Percentiles rank a stretch among this genome's conserved stretches.
Conservation (phyloP, 2,888 invertebrate species). For the Lomographa bimaculata region DNA sequence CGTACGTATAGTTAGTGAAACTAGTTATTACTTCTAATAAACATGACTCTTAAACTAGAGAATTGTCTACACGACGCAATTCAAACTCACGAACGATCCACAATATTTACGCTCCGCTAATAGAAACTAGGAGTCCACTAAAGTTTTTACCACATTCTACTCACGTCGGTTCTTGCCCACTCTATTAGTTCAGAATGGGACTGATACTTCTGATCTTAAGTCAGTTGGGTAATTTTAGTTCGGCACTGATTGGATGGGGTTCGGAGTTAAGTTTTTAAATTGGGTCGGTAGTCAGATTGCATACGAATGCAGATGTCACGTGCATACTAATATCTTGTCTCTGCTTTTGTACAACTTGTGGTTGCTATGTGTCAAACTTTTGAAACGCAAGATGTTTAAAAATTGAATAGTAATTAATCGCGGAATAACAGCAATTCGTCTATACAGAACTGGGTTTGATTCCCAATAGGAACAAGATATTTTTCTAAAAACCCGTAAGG, state of each 20-base stretch:
- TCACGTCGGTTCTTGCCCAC: conserved; percentile 15
- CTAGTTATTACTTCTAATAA: no score
- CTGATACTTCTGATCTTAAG: conserved; percentile 14
- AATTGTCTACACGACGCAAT: conserved; percentile 1
- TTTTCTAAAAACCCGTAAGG: no score
- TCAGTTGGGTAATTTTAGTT: conserved; percentile 13
- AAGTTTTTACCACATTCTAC: conserved; percentile 14
- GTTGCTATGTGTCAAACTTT: no score
- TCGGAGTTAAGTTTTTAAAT: conserved; percentile 15
- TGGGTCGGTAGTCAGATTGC: conserved; percentile 8
- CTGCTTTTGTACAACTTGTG: no score
- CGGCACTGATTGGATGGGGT: conserved; percentile 14
- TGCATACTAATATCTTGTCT: no score
- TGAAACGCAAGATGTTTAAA: no score
- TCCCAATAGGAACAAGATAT: no score
- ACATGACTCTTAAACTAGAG: no score
- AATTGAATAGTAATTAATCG: no score
- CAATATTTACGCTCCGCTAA: conserved; percentile 16
- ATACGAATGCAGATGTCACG: conserved; percentile 1
- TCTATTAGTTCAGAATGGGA: conserved; percentile 19
- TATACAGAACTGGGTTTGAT: no score
- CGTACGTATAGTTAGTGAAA: no score
- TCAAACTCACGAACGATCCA: not conserved
- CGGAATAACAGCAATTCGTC: no score
- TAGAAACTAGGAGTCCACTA: conserved; percentile 19